Evolutionary conservation across 2,113 vertebrate species (phyloP), one percentile per base, ranked within the genome.

Genomic region (Sturnus vulgaris): DNA sequence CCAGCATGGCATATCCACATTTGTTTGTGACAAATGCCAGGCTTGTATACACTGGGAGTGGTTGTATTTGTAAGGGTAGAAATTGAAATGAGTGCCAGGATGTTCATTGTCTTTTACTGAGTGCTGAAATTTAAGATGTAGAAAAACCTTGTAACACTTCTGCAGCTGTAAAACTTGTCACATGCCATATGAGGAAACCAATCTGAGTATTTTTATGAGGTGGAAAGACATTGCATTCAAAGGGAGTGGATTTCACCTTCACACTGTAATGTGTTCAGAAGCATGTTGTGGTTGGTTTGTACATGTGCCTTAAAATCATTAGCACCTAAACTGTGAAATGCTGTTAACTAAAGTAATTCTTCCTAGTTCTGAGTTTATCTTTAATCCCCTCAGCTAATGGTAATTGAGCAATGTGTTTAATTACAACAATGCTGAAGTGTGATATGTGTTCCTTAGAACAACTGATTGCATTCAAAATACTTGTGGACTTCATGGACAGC

Each of bases 161-260:
- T 72, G 4, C 14, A 57, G 40, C 56, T 88, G 46, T 28, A 21
- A 56, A 84, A n/a, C 15, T 75, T 66, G n/a, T 46, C 70, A 69
- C 0, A 0, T 69, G 57, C 42, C 23, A 0, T 24, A 2, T 57
- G 66, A 76, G 25, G 70, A 75, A 66, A 63, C 23, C 33, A 39
- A 2, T 37, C 42, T 25, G 46, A 57, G 12, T 25, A 1, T 30
- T 40, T 82, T 69, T n/a, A 56, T 46, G n/a, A 73, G n/a, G 9
- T 81, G 68, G 61, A 35, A 77, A 68, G 60, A 27, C 17, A 12
- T 18, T 39, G 25, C 12, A 23, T 87, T 76, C 5, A 1, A 72
- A 79, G 40, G 63, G 40, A 84, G 12, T 31, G 14, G 24, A 53
- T 88, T 82, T n/a, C 19, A 8, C 47, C 1, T 61, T 82, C 18